Percentiles rank a stretch among this genome's conserved stretches.
Evolutionary conservation across 1,140 invertebrate genomes (phyloP).

Genomic region (Drosophila ohnishii): DNA sequence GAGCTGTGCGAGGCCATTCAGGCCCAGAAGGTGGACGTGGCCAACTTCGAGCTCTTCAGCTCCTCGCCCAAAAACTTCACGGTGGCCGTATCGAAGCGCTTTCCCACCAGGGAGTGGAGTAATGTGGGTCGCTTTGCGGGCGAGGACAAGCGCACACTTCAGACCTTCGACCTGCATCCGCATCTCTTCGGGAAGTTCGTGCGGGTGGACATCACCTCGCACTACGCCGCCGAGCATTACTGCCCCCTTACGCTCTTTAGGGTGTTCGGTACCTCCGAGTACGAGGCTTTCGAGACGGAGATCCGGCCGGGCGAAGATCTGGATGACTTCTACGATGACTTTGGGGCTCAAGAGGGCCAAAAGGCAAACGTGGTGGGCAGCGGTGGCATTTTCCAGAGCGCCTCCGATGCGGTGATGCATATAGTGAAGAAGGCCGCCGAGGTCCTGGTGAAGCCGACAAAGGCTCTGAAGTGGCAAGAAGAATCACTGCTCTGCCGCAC

Average conservation of each 20-base stretch:
- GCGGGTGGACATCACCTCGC: slow-evolving; percentile 94
- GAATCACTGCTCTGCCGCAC: slow-evolving; percentile 61
- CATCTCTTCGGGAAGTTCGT: slow-evolving; percentile 97
- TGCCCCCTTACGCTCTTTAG: slow-evolving; percentile 97
- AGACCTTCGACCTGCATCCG: slow-evolving; percentile 91
- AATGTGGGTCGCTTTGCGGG: slow-evolving; percentile 93
- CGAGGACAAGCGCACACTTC: slow-evolving; percentile 92
- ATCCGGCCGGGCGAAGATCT: slow-evolving; percentile 87
- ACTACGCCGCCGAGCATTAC: slow-evolving; percentile 98
- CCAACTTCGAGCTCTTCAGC: slow-evolving; percentile 99
- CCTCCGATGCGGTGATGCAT: slow-evolving; percentile 92
- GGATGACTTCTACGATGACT: slow-evolving; percentile 86
- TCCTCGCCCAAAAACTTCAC: slow-evolving; percentile 96
- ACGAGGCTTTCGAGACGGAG: slow-evolving; percentile 92
- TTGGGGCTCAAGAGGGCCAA: slow-evolving; percentile 76
- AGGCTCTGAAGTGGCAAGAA: slow-evolving; percentile 38
- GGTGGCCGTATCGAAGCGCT: slow-evolving; percentile 94
- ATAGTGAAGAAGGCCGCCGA: slow-evolving; percentile 95
- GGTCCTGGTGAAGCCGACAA: slow-evolving; percentile 88
- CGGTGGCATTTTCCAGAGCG: slow-evolving; percentile 90
- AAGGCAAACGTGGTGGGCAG: slow-evolving; percentile 20
- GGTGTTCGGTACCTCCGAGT: slow-evolving; percentile 95
- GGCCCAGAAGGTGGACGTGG: slow-evolving; percentile 96
- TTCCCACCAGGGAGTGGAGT: slow-evolving; percentile 96
- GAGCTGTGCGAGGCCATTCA: slow-evolving; percentile 99